Conservation (phyloP, 2,888 invertebrate species). For the Cenopis cana region DNA sequence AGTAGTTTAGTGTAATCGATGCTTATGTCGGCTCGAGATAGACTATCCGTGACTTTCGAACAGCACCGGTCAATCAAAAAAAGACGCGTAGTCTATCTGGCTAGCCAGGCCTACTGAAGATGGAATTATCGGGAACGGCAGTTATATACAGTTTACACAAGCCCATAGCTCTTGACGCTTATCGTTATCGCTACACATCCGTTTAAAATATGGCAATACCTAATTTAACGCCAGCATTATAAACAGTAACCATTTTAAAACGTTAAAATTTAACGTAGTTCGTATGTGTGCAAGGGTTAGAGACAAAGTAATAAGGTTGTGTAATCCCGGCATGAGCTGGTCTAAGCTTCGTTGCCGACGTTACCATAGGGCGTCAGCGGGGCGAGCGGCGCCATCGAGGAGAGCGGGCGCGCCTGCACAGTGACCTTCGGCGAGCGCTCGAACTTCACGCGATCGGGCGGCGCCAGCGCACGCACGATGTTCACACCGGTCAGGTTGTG, state of each 20-base stretch:
- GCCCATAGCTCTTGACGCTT: neutral
- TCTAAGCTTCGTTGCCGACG: slow-evolving; percentile 54
- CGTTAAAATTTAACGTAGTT: neutral
- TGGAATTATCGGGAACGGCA: neutral
- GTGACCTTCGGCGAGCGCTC: slow-evolving; percentile 69
- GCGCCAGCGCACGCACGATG: slow-evolving; percentile 54
- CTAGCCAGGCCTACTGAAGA: neutral
- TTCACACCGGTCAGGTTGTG: slow-evolving; percentile 67
- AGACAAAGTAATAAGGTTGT: neutral
- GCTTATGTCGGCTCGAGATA: no score
- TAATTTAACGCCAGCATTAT: neutral
- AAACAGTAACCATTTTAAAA: no score
- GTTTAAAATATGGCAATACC: neutral
- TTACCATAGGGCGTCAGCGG: slow-evolving; percentile 49
- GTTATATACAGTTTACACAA: neutral
- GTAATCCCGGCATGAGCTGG: neutral
- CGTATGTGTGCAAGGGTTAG: neutral
- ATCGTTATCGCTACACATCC: no score
- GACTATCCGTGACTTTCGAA: no score
- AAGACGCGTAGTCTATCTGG: no score
- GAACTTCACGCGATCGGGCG: slow-evolving; percentile 52
- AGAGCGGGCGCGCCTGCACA: slow-evolving; percentile 58
- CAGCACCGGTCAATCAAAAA: no score
- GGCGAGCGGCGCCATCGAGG: slow-evolving; percentile 46
- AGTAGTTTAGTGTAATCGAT: no score